phyloP scores from a whole-genome alignment of 2,888 invertebrate species.

The Dicranocentrus wangi region DNA sequence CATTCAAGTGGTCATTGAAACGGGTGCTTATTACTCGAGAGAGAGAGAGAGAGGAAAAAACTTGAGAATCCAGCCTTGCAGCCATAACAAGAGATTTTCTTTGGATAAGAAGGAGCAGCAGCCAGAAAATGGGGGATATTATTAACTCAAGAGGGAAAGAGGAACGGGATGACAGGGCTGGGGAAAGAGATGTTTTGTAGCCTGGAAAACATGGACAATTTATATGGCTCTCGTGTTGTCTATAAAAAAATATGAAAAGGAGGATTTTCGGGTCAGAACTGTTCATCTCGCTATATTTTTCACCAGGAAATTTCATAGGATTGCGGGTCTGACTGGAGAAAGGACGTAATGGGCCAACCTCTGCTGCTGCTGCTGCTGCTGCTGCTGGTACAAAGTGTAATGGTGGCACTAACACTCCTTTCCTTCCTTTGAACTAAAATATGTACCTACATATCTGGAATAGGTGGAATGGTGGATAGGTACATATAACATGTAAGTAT shows the following conservation, averaged over 20 bases:
- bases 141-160: constrained; percentile 3
- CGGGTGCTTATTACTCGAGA: too few relatives aligned
- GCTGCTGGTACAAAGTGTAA: constrained; percentile 14
- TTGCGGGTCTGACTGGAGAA: too few relatives aligned
- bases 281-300: not conserved
- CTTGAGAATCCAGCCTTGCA: too few relatives aligned
- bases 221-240: too few relatives aligned
- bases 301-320: not conserved
- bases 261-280: constrained; percentile 5
- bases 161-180: constrained; percentile 3
- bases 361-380: not conserved
- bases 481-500: too few relatives aligned
- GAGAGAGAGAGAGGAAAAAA: too few relatives aligned
- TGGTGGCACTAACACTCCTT: constrained; percentile 16
- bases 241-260: not conserved
- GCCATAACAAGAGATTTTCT: not conserved
- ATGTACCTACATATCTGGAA: too few relatives aligned
- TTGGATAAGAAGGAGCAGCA: not conserved
- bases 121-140: not conserved
- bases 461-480: too few relatives aligned
- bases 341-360: not conserved
- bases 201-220: constrained; percentile 1
- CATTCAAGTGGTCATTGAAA: constrained; percentile 10
- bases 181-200: not conserved
- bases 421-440: too few relatives aligned